Conservation (phyloP, 2,113 vertebrate species). For the Gallinago jamesoni region DNA sequence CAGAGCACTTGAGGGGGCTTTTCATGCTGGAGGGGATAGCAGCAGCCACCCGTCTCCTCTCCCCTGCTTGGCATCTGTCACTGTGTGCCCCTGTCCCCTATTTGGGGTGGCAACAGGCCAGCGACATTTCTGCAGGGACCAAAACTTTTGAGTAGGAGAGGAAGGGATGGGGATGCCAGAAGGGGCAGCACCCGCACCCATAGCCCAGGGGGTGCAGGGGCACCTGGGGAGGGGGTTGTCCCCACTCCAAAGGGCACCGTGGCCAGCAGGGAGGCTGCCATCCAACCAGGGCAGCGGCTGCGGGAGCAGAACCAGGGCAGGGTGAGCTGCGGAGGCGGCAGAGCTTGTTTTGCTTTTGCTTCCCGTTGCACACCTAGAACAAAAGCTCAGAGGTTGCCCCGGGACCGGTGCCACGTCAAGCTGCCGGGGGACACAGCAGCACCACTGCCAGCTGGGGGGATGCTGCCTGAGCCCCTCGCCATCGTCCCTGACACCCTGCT, state of each 20-base stretch:
- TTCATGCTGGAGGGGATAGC: background rate
- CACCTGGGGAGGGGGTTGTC: fast-evolving
- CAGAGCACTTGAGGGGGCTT: fast-evolving
- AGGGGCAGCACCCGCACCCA: background rate
- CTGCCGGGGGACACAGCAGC: background rate
- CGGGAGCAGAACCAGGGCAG: background rate
- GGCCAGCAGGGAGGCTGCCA: background rate
- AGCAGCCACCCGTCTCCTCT: background rate
- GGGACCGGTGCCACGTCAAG: background rate
- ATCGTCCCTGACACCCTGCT: fast-evolving
- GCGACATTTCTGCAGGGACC: background rate
- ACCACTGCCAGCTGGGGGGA: fast-evolving
- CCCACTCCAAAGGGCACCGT: fast-evolving
- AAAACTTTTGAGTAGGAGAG: background rate
- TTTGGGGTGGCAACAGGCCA: background rate
- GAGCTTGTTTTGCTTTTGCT: background rate
- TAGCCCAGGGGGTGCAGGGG: fast-evolving
- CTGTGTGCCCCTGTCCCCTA: background rate
- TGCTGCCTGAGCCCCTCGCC: background rate
- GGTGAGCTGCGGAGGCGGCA: fast-evolving
- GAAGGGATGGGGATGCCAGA: background rate
- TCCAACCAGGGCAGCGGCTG: background rate
- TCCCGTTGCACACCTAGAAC: background rate
- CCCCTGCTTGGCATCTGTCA: background rate
- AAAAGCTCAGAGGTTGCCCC: slow-evolving; percentile 31